phyloP scores from a whole-genome alignment of 2,113 vertebrate genomes.

The Macquaria australasica region DNA sequence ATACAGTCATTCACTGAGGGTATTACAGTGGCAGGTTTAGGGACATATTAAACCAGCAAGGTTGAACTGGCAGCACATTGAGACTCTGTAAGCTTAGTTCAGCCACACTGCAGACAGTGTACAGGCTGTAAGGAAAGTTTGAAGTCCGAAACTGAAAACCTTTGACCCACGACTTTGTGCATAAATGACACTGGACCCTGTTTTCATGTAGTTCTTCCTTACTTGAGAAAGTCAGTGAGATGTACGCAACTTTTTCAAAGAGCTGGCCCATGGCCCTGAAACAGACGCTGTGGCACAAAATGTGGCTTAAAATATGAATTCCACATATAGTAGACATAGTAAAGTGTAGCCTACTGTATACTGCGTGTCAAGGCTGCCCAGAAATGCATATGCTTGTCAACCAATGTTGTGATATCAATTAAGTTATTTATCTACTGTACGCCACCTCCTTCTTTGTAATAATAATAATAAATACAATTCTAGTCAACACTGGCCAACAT shows the following conservation, averaged over 20 bases:
- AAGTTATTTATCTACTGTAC: no score
- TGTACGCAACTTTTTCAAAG: neutral
- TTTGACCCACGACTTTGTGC: neutral
- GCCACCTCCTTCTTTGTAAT: no score
- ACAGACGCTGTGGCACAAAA: no score
- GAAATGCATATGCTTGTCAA: no score
- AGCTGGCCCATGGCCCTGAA: no score
- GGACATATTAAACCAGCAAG: neutral
- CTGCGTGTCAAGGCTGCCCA: no score
- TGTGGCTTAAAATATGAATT: no score
- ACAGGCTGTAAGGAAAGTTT: neutral
- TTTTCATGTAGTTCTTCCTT: neutral
- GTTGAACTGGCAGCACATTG: neutral
- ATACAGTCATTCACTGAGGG: neutral
- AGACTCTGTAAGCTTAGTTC: neutral
- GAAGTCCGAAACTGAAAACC: neutral
- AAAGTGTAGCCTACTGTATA: no score
- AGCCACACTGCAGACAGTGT: neutral
- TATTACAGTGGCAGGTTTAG: neutral
- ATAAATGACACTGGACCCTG: neutral
- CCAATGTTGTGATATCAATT: no score
- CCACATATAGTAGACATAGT: no score
- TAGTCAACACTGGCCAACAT: neutral
- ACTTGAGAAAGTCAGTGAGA: neutral
- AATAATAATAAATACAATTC: neutral